phyloP scores from a whole-genome alignment of 2,113 vertebrate species.

The Cyprinus carpio region DNA sequence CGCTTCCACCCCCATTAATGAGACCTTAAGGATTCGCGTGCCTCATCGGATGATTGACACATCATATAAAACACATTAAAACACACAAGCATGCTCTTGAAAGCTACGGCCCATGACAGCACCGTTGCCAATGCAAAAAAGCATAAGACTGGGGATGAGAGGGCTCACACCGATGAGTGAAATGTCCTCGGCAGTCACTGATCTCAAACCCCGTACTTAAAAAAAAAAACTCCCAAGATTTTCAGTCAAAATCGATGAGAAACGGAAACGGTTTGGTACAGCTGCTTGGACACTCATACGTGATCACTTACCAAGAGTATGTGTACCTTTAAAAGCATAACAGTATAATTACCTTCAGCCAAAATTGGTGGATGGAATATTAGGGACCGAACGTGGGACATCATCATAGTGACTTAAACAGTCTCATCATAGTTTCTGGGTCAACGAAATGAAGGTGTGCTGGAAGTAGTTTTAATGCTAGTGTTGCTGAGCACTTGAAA shows the following conservation, averaged over 20 bases:
- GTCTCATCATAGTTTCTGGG: not conserved
- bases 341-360: slow-evolving; percentile 27
- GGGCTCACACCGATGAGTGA: not conserved
- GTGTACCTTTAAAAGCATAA: slow-evolving; percentile 47
- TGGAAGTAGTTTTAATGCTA: slow-evolving; percentile 19
- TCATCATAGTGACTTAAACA: slow-evolving; percentile 5
- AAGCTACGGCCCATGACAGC: slow-evolving; percentile 5
- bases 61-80: slow-evolving; percentile 53
- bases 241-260: slow-evolving; percentile 7
- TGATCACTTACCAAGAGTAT: slow-evolving; percentile 47
- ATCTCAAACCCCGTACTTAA: slow-evolving; percentile 38
- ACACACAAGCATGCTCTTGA: slow-evolving; percentile 53
- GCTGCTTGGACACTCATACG: slow-evolving; percentile 10
- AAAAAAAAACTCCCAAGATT: slow-evolving; percentile 18
- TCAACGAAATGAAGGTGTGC: not conserved
- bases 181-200: slow-evolving; percentile 38
- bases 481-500: slow-evolving; percentile 43
- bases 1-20: slow-evolving; percentile 1
- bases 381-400: not conserved
- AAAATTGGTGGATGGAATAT: slow-evolving; percentile 13
- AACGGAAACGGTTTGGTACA: slow-evolving; percentile 32
- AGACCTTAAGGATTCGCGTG: slow-evolving; percentile 11
- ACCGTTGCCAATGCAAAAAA: not conserved
- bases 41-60: slow-evolving; percentile 46
- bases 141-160: not conserved